Base-by-base conservation (phyloP, 2,888 invertebrate genomes). In the Habroteleia sp. region DNA sequence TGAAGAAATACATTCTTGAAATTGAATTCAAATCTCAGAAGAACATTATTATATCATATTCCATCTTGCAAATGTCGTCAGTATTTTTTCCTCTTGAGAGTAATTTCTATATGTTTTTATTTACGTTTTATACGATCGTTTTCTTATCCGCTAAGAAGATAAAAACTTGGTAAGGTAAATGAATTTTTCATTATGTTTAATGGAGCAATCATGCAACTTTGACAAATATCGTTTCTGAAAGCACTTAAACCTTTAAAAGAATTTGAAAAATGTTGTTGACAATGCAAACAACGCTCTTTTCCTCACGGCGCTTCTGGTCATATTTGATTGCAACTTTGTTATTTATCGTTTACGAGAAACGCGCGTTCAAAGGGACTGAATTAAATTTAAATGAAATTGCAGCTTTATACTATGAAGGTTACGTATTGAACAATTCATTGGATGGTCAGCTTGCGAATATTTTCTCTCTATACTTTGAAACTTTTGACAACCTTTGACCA, bases 111-210 rank as follows among this genome's bases (percentile, higher is more conserved):
- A n/a, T n/a, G n/a, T 44, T 13, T 46, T 46, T 29, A 16, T 46
- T 46, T 27, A 37, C 17, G 6, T 17, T 37, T 37, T 8, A 3
- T n/a, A 2, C 16, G 29, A 29, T 16, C 8, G 10, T 11, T 29
- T 35, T 50, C 4, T 10, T 10, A 13, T 20, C 20, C 33, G n/a
- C 20, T 13, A 33, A 37, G 37, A 35, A 35, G 48, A 33, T 33
- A 52, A 23, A 25, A 50, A 37, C 35, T 35, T 20, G 35, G 35
- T n/a, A 17, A 35, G 14, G 27, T 14, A 8, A 5, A 25, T 52
- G 31, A 13, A 52, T 52, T 37, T 52, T 52, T 37, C 25, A 52
- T 52, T 37, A 25, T 25, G 37, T 52, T 52, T 52, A 52, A 52
- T 52, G 50, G 50, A 37, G 50, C 50, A 31, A 37, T 35, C 23